Conservation (phyloP, 2,113 vertebrate species). For the Neomonachus schauinslandi region DNA sequence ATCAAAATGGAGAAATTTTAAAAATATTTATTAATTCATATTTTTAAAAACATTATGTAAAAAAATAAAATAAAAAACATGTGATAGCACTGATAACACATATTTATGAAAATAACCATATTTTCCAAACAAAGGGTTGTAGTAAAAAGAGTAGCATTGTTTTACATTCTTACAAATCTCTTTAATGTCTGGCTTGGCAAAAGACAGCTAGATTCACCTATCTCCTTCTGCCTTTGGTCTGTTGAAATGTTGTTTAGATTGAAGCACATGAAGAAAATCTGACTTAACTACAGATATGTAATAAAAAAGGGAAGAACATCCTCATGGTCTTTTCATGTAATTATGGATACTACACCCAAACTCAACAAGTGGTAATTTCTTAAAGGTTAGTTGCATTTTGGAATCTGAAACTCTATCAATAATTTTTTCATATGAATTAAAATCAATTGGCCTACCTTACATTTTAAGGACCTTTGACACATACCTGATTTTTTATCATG, state of each 20-base stretch:
- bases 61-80: neutral
- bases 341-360: neutral
- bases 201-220: neutral
- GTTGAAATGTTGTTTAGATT: neutral
- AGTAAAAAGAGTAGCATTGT: neutral
- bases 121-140: neutral
- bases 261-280: conserved; percentile 28
- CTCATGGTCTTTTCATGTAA: neutral
- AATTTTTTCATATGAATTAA: neutral
- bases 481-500: neutral
- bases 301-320: neutral
- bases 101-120: neutral
- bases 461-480: neutral
- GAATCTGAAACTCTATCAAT: neutral
- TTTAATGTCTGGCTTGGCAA: neutral
- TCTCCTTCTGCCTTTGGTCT: neutral
- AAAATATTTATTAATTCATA: neutral
- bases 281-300: conserved; percentile 6
- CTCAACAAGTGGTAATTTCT: neutral
- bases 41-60: neutral
- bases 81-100: neutral
- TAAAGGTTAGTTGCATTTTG: neutral
- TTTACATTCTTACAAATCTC: conserved; percentile 1
- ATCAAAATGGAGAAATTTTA: neutral
- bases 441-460: neutral